phyloP scores from a whole-genome alignment of 1,140 invertebrate genomes.

The Cotesia glomerata region DNA sequence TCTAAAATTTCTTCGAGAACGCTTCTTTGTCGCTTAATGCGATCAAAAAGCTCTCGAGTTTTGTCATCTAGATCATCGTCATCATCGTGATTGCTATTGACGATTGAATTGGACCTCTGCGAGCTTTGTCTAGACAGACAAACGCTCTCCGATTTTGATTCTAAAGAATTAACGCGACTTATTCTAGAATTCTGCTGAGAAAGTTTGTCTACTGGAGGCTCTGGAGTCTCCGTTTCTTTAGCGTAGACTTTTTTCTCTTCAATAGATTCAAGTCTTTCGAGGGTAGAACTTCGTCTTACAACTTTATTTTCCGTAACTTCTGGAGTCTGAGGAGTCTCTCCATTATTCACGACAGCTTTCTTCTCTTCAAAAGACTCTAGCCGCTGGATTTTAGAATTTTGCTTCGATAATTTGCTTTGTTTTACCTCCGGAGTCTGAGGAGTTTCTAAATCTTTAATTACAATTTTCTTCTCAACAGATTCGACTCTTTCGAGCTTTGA shows the following conservation, averaged over 20 bases:
- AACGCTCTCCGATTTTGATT: constrained; percentile 32
- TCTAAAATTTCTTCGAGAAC: constrained; percentile 73
- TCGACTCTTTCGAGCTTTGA: constrained; percentile 25
- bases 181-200: constrained; percentile 39
- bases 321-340: neutral
- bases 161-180: constrained; percentile 37
- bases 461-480: constrained; percentile 15
- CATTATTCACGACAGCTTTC: neutral
- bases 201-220: constrained; percentile 18
- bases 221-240: neutral
- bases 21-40: constrained; percentile 72
- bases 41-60: constrained; percentile 69
- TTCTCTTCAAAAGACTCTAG: neutral
- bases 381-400: constrained; percentile 10
- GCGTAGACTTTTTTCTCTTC: constrained; percentile 11
- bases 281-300: constrained; percentile 35
- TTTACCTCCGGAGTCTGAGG: neutral
- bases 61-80: constrained; percentile 65
- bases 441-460: constrained; percentile 15
- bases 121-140: constrained; percentile 41
- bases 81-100: constrained; percentile 44
- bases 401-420: constrained; percentile 10
- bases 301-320: constrained; percentile 13
- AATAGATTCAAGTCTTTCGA: constrained; percentile 2
- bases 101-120: constrained; percentile 36